A percentile compares a stretch with the other conserved stretches of the same genome.
Conservation (phyloP, 1,140 invertebrate genomes). For the Lanistes nyassanus region DNA sequence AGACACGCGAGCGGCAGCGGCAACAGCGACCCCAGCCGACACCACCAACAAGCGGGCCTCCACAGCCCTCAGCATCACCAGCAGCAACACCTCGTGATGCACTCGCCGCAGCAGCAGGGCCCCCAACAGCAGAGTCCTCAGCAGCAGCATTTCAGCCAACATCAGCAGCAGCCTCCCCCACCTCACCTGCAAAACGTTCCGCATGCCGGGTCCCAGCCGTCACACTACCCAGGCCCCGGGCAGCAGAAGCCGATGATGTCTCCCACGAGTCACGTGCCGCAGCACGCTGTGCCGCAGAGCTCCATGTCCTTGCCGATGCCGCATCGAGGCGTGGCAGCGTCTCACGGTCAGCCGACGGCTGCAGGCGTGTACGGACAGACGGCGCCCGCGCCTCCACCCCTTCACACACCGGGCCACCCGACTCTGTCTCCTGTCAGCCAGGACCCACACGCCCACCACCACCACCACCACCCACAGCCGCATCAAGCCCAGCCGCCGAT, state of each 20-base stretch:
- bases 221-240: not conserved
- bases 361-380: not conserved
- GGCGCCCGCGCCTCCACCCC: not conserved
- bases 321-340: not conserved
- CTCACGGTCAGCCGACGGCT: not conserved
- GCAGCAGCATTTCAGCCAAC: not conserved
- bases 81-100: slow-evolving; percentile 21
- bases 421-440: slow-evolving; percentile 3
- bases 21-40: not conserved
- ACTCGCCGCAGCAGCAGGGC: not conserved
- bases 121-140: slow-evolving; percentile 2
- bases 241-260: not conserved
- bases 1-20: not conserved
- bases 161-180: not conserved
- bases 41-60: not conserved
- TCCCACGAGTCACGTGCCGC: not conserved
- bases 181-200: not conserved
- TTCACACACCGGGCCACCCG: slow-evolving; percentile 4
- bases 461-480: not conserved
- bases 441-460: not conserved
- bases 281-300: not conserved
- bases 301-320: not conserved
- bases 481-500: slow-evolving; percentile 1
- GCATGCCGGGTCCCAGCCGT: not conserved
- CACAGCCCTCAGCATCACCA: too few relatives aligned